Evolutionary conservation across 1,140 invertebrate species (phyloP), one percentile per base, ranked within the genome.

Genomic region (Bombus confusus): DNA sequence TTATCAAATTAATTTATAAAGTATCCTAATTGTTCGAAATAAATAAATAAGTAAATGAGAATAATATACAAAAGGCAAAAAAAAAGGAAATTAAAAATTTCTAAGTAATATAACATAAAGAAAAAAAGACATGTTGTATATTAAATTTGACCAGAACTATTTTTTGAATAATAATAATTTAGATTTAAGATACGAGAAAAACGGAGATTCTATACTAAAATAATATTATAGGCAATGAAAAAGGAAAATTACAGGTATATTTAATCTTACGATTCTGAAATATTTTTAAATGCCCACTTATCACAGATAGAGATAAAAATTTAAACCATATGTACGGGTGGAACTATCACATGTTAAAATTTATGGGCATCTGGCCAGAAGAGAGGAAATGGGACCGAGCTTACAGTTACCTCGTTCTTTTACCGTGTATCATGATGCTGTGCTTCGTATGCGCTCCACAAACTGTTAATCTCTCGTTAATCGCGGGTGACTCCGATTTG

Each of bases 331-430:
- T 52, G 10, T 80, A 37, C 12, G 80, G 80, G 18, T 90, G 87
- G 85, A 89, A 90, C 39, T 34, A 71, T 39, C 81, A 90, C 41
- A 89, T 64, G 5, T 77, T 86, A 85, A 86, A 3, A 6, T 74
- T 88, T 73, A 52, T 89, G 15, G 88, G 87, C 10, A 72, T 88
- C 22, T 89, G 88, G 88, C 88, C 88, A 31, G 77, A 80, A 5
- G 72, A 88, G 15, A 86, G 76, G 8, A 68, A 22, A 41, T 64
- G 88, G 74, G 28, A 39, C 28, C 84, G 25, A 52, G 9, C 22
- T 0, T 86, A 80, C n/a, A 89, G 39, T 18, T 88, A 89, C 18
- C 68, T 25, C 22, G 47, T 57, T 25, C 15, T 86, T 6, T 10
- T 76, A 22, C 71, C 88, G 2, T 8, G 83, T 43, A 15, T 86